phyloP scores from a whole-genome alignment of 2,888 invertebrate species.

The Phortica okadai region DNA sequence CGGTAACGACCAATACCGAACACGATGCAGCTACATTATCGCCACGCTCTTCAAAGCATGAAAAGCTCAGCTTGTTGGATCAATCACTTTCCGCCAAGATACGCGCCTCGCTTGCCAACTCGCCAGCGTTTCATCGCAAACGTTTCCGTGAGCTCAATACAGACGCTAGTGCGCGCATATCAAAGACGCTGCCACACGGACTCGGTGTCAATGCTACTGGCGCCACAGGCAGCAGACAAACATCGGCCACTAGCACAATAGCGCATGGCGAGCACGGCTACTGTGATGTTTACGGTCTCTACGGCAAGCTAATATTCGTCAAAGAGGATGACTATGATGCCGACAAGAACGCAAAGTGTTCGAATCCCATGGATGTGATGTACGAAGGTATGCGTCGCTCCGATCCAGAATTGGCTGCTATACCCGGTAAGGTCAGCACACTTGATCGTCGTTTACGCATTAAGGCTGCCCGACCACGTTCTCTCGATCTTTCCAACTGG shows the following conservation, averaged over 20 bases:
- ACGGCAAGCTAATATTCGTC: constrained; percentile 92
- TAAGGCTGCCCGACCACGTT: constrained; percentile 88
- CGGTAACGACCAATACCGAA: constrained; percentile 52
- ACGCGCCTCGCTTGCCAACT: constrained; percentile 80
- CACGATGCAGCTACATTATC: constrained; percentile 59
- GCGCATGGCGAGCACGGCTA: constrained; percentile 80
- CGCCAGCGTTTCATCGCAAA: constrained; percentile 81
- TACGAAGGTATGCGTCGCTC: constrained; percentile 87
- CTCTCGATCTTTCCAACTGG: constrained; percentile 91
- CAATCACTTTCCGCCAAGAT: constrained; percentile 81
- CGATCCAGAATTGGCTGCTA: constrained; percentile 89
- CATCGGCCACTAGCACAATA: constrained; percentile 77
- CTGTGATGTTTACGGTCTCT: constrained; percentile 92
- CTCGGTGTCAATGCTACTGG: constrained; percentile 74
- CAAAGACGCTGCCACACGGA: constrained; percentile 88
- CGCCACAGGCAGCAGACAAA: not conserved
- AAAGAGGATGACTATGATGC: constrained; percentile 82
- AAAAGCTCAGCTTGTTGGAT: constrained; percentile 80
- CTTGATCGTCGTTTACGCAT: constrained; percentile 87
- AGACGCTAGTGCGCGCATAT: constrained; percentile 78
- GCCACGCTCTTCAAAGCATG: constrained; percentile 78
- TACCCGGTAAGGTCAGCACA: constrained; percentile 89
- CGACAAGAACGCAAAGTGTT: constrained; percentile 83
- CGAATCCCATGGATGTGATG: constrained; percentile 78
- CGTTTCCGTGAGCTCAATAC: constrained; percentile 78